Evolutionary conservation across 2,797 vertebrate species (phyloP), one percentile per base, ranked within the genome.

Genomic region (Geotria australis): DNA sequence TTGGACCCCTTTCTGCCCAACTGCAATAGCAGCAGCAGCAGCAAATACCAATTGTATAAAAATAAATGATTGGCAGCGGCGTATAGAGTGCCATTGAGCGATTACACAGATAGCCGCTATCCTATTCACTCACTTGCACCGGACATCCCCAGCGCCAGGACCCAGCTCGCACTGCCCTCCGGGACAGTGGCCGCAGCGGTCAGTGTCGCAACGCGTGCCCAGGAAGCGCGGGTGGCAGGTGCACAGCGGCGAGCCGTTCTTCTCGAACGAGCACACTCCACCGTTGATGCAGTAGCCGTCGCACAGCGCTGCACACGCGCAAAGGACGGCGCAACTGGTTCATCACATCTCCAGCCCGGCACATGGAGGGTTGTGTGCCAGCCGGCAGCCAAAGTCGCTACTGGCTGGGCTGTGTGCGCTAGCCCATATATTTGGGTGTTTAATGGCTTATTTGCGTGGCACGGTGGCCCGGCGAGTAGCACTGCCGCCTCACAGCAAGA

Each of bases 181-280:
- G 0, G 74, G 70, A 57, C 82, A 85, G 60, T 78, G 80, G 63
- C 74, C 73, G 58, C 88, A 96, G 61, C 77, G 80, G 69, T 83
- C 77, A 49, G 80, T 72, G 64, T 85, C 76, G 57, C 88, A 96
- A 7, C 57, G 65, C 45, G 61, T 60, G 1, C 88, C 88, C 2
- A 69, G 73, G 11, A 70, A 91, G 58, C 77, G 74, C 1, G 75
- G 69, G 0, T 70, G 68, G 64, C 86, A 94, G 65, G 76, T 82
- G 62, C 88, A 96, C 57, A 73, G 74, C 59, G 73, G 78, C 57
- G 68, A 59, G 10, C 79, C 77, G 0, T 71, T 70, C 3, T 69
- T 63, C 0, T 71, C 73, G 73, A 78, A 73, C 24, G 83, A 75
- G 68, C 88, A 96, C 0, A 75, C 72, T 0, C 88, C 88, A 0